Evolutionary conservation across 2,888 invertebrate genomes (phyloP), one percentile per base, ranked within the genome.

Genomic region (Uropetala carovei): DNA sequence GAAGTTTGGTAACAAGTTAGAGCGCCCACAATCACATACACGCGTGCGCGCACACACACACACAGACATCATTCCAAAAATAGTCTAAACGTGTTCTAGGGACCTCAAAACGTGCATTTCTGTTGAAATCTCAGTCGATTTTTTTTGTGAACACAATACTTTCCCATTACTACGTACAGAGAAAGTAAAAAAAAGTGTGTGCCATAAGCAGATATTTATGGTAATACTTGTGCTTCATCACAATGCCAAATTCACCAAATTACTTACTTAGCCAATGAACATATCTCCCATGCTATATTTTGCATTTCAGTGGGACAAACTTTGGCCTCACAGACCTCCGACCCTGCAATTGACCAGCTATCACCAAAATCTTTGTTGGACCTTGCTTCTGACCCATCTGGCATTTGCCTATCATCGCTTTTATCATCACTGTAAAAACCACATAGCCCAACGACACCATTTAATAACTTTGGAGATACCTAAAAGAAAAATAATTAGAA

Each of bases 401-500:
- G 98, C 93, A 96, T 96, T 4, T 96, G 96, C 91, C 97, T 97
- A 94, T 98, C 98, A 94, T 98, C 97, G 83, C 94, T 94, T 0
- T 95, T 94, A 58, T 96, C 95, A 0, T 97, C 97, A 95, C 97
- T 97, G 94, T 96, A 98, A 92, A 96, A 97, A 2, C 98, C 98
- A 94, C 98, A 98, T 14, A 98, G 95, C 0, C 98, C 98, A 94
- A 98, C 97, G 0, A 98, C 97, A 82, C 96, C 95, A 13, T 96
- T 96, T 93, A 95, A 94, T 93, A 97, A 95, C 93, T 96, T 96
- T 92, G 96, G 96, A 0, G 96, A 95, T 0, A 96, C 95, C 96
- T 96, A 13, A 9, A 10, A 43, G 2, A 68, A 56, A n/a, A 82
- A 92, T 91, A 92, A 22, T 59, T 16, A 58, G n/a, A 5, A 58